phyloP scores from a whole-genome alignment of 1,140 invertebrate genomes.

The Orius insidiosus region DNA sequence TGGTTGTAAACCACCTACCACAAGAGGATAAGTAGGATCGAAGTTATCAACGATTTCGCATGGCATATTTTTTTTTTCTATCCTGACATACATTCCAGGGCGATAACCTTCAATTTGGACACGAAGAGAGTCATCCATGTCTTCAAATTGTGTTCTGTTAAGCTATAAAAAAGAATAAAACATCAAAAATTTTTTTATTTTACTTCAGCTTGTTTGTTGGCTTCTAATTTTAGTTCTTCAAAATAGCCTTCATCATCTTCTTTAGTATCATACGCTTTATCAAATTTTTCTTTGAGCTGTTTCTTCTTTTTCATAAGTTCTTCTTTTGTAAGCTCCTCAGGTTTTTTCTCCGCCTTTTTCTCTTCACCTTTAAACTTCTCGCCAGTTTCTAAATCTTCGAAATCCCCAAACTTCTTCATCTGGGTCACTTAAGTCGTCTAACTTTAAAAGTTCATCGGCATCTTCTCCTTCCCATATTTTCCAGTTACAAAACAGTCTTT shows the following conservation, averaged over 20 bases:
- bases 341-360: slow-evolving; percentile 20
- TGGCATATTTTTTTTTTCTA: slow-evolving; percentile 66
- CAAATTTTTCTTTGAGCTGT: slow-evolving; percentile 86
- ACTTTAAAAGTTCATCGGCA: slow-evolving; percentile 65
- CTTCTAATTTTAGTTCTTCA: slow-evolving; percentile 77
- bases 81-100: slow-evolving; percentile 86
- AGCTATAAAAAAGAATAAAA: no score
- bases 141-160: slow-evolving; percentile 86
- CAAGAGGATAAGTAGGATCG: slow-evolving; percentile 78
- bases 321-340: slow-evolving; percentile 35
- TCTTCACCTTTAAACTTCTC: slow-evolving; percentile 36
- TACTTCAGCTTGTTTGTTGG: slow-evolving; percentile 75
- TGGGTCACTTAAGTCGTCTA: slow-evolving; percentile 57
- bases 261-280: slow-evolving; percentile 82
- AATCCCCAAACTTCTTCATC: slow-evolving; percentile 82
- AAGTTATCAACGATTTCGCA: slow-evolving; percentile 87
- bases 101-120: slow-evolving; percentile 86
- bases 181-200: no score
- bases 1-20: slow-evolving; percentile 82
- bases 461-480: slow-evolving; percentile 86
- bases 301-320: slow-evolving; percentile 72
- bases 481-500: slow-evolving; percentile 90
- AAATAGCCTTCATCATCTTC: slow-evolving; percentile 64
- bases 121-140: slow-evolving; percentile 68
- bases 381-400: slow-evolving; percentile 87